These are phyloP conservation scores for Dryocosmus kuriphilus DNA, from an alignment of 2,888 invertebrate species.

Conservation along the genomic window DNA sequence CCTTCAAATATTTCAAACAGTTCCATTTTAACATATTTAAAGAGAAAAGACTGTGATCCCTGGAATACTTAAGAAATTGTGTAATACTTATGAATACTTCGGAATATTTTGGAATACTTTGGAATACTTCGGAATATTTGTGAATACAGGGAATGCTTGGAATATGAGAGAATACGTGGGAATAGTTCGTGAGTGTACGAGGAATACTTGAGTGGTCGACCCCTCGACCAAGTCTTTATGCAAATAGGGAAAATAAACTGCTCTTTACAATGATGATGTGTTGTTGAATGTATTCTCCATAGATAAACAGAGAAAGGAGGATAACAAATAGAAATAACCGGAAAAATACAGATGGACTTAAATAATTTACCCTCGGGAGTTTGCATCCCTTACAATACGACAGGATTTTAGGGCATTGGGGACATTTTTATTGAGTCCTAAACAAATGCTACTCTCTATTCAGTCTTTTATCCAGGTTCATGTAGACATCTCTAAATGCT, in stretches of 20 bases:
- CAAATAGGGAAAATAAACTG: not conserved
- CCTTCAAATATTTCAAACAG: too few relatives aligned
- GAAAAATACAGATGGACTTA: constrained; percentile 31
- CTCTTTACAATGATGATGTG: not conserved
- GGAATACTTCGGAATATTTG: too few relatives aligned
- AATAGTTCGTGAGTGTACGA: too few relatives aligned
- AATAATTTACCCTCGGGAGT: constrained; percentile 17
- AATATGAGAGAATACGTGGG: too few relatives aligned
- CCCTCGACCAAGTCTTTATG: constrained; percentile 6
- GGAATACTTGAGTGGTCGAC: too few relatives aligned
- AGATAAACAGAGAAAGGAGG: constrained; percentile 17
- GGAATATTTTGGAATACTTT: too few relatives aligned
- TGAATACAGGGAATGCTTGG: too few relatives aligned
- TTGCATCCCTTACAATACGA: constrained; percentile 28
- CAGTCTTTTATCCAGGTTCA: not conserved
- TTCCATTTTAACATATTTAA: too few relatives aligned
- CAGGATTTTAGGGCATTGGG: constrained; percentile 31
- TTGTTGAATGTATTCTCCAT: constrained; percentile 14
- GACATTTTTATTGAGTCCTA: constrained; percentile 26
- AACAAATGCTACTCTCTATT: not conserved
- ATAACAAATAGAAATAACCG: constrained; percentile 3
- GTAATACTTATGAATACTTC: too few relatives aligned
- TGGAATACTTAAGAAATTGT: too few relatives aligned
- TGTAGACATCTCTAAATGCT: not conserved
- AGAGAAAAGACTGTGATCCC: too few relatives aligned